Percentiles rank a stretch among this genome's conserved stretches.
phyloP scores from a whole-genome alignment of 2,113 vertebrate genomes.

The Nipponia nippon region DNA sequence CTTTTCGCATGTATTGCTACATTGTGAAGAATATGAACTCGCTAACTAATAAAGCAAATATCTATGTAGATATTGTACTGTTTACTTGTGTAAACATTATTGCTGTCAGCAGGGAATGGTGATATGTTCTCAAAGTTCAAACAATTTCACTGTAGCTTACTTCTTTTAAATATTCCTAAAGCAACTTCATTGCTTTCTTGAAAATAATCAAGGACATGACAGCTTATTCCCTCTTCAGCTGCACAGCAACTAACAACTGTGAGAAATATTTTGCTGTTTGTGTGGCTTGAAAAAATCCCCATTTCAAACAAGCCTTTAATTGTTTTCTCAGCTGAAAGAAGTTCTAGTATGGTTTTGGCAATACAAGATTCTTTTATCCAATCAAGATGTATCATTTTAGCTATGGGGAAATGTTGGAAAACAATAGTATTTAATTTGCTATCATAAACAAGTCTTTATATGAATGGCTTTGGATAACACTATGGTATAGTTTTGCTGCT shows the following conservation, averaged over 20 bases:
- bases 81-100: neutral
- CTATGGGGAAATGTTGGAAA: neutral
- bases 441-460: neutral
- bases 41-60: neutral
- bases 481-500: neutral
- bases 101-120: neutral
- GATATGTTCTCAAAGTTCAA: neutral
- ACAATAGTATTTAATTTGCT: neutral
- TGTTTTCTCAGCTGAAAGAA: slow-evolving; percentile 7
- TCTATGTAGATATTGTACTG: neutral
- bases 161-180: neutral
- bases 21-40: neutral
- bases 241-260: neutral
- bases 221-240: neutral
- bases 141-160: neutral
- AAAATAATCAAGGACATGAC: neutral
- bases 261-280: neutral
- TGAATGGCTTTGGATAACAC: neutral
- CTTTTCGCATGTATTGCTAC: neutral
- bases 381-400: neutral
- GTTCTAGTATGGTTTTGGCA: neutral
- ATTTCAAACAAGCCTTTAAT: neutral
- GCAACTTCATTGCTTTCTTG: neutral
- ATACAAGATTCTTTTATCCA: neutral
- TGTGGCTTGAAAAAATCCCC: neutral